These are phyloP conservation scores for Synanthedon tipuliformis DNA, from an alignment of 2,888 invertebrate genomes.

Conservation along the genomic window DNA sequence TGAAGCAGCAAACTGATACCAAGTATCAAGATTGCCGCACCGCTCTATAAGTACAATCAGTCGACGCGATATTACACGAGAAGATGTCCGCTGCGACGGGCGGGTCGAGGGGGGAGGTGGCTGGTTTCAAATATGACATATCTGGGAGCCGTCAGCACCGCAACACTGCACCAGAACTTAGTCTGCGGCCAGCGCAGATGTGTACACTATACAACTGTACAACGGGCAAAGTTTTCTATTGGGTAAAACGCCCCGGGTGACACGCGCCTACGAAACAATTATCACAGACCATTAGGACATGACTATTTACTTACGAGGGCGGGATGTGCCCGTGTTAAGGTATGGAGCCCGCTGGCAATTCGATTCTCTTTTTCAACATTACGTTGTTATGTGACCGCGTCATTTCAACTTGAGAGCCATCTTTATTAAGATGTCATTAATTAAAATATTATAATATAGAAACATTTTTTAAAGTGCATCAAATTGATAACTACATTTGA, in stretches of 20 bases:
- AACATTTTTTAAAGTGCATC: no score
- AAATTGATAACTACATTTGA: no score
- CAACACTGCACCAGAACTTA: conserved; percentile 58
- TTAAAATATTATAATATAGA: no score
- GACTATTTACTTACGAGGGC: conserved; percentile 59
- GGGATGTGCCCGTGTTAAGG: conserved; percentile 1
- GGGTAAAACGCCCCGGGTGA: conserved; percentile 45
- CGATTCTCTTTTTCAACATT: conserved; percentile 10
- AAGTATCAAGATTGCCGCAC: conserved; percentile 19
- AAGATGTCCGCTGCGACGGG: conserved; percentile 40
- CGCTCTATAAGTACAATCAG: conserved; percentile 35
- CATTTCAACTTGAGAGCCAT: no score
- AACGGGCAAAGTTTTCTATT: conserved; percentile 42
- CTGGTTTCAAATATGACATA: conserved; percentile 57
- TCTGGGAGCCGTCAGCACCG: conserved; percentile 60
- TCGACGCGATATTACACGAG: conserved; percentile 35
- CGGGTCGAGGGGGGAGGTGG: conserved; percentile 9
- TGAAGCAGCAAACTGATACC: neutral
- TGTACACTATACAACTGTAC: conserved; percentile 19
- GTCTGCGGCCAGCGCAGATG: conserved; percentile 61
- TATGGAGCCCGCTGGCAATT: conserved; percentile 26
- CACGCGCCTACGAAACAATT: conserved; percentile 46
- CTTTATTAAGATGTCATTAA: no score
- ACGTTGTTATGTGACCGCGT: neutral
- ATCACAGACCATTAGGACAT: conserved; percentile 58